A percentile compares a stretch with the other conserved stretches of the same genome.
phyloP scores from a whole-genome alignment of 2,797 vertebrate species.

The Loris lydekkerianus region DNA sequence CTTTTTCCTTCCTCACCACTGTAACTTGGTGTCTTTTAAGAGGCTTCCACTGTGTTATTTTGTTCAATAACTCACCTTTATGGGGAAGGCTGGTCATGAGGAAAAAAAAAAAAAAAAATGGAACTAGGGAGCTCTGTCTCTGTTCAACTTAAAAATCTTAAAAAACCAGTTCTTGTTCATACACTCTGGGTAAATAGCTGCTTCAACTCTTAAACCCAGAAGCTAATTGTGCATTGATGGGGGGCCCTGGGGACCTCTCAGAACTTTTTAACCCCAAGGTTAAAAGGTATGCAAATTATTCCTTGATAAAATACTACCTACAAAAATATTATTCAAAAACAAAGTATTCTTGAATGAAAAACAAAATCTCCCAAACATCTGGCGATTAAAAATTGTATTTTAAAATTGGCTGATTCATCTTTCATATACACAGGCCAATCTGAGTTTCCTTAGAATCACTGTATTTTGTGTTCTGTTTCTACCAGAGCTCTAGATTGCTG shows the following conservation, averaged over 20 bases:
- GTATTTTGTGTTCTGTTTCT: neutral
- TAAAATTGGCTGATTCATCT: neutral
- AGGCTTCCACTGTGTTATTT: neutral
- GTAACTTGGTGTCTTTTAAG: neutral
- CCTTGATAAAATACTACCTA: neutral
- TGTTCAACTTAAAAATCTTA: neutral
- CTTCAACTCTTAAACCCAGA: neutral
- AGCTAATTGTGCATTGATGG: neutral
- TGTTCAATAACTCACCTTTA: neutral
- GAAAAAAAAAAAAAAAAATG: neutral
- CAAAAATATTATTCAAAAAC: neutral
- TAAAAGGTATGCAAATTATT: neutral
- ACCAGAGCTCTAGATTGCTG: neutral
- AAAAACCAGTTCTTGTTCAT: conserved; percentile 58
- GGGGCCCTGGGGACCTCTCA: neutral
- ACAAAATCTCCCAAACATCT: neutral
- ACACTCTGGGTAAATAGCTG: neutral
- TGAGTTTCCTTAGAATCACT: neutral
- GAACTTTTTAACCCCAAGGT: neutral
- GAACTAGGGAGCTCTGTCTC: neutral
- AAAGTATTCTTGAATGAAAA: conserved; percentile 28
- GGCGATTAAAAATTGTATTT: conserved; percentile 35
- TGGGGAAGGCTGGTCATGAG: neutral
- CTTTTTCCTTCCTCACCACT: neutral
- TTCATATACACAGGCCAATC: neutral